phyloP scores from a whole-genome alignment of 2,113 vertebrate genomes.

The Oxyruncus cristatus region DNA sequence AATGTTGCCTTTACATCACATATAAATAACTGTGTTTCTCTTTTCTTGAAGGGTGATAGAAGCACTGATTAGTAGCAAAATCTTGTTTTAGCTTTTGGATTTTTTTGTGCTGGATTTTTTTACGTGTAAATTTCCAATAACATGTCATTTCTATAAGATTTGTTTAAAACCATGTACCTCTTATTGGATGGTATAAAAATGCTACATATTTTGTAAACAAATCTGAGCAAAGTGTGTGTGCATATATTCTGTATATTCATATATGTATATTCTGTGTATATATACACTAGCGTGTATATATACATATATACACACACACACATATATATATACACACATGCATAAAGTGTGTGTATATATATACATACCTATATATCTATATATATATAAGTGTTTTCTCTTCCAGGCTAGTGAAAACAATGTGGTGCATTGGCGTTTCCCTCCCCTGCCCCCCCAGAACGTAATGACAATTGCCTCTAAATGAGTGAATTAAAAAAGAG shows the following conservation, averaged over 20 bases:
- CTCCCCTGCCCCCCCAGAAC: slow-evolving; percentile 5
- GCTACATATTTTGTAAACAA: slow-evolving; percentile 74
- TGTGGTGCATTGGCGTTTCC: slow-evolving; percentile 68
- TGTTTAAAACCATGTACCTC: slow-evolving; percentile 78
- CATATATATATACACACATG: slow-evolving; percentile 10
- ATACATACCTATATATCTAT: slow-evolving; percentile 61
- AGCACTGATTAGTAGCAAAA: slow-evolving; percentile 80
- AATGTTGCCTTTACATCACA: slow-evolving; percentile 82
- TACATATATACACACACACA: slow-evolving; percentile 58
- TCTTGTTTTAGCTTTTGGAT: slow-evolving; percentile 77
- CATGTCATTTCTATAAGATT: slow-evolving; percentile 74
- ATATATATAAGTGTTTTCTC: slow-evolving; percentile 69
- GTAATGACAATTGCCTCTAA: slow-evolving; percentile 66
- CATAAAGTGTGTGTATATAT: slow-evolving; percentile 44
- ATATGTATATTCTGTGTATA: slow-evolving; percentile 70
- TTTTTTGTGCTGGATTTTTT: slow-evolving; percentile 76
- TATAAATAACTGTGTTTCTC: slow-evolving; percentile 74
- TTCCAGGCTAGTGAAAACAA: slow-evolving; percentile 68
- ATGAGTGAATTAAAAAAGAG: slow-evolving; percentile 72
- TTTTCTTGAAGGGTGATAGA: slow-evolving; percentile 74
- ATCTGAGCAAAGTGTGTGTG: slow-evolving; percentile 70
- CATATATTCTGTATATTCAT: slow-evolving; percentile 70
- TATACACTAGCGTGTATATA: slow-evolving; percentile 67
- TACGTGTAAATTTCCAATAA: slow-evolving; percentile 78
- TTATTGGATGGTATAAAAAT: slow-evolving; percentile 66